A percentile compares a stretch with the other conserved stretches of the same genome.
Conservation (phyloP, 2,888 invertebrate genomes). For the Pelosia muscerda region DNA sequence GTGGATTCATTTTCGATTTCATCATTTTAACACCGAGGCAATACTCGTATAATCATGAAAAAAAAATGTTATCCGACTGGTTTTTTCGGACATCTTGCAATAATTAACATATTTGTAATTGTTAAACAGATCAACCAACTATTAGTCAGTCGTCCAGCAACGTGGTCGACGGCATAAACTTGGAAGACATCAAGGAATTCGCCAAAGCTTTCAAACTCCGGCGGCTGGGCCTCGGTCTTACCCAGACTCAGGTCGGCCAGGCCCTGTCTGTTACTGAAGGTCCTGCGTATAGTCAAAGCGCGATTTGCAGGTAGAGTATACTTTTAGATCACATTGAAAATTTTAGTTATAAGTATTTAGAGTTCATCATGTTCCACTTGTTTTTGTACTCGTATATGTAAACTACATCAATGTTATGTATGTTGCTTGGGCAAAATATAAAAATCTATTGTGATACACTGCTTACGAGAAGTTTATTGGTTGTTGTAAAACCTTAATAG, state of each 20-base stretch:
- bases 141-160: slow-evolving; percentile 97
- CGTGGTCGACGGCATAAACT: slow-evolving; percentile 98
- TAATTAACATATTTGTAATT: slow-evolving; percentile 21
- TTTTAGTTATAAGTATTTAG: slow-evolving; percentile 18
- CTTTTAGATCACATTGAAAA: slow-evolving; percentile 14
- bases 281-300: slow-evolving; percentile 99
- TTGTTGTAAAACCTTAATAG: not conserved
- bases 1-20: not conserved
- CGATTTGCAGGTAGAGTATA: slow-evolving; percentile 96
- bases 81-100: not conserved
- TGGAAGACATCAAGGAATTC: slow-evolving; percentile 99
- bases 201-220: slow-evolving; percentile 98
- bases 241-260: slow-evolving; percentile 99
- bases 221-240: slow-evolving; percentile 96
- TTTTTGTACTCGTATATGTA: slow-evolving; percentile 8
- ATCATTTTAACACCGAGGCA: not conserved
- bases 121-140: slow-evolving; percentile 93
- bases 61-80: not conserved
- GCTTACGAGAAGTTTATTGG: not conserved
- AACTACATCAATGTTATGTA: slow-evolving; percentile 19
- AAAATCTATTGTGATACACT: not conserved
- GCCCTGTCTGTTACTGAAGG: slow-evolving; percentile 98
- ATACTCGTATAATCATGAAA: not conserved
- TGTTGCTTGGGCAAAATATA: slow-evolving; percentile 19
- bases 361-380: slow-evolving; percentile 9